These are phyloP conservation scores for Drosophila subpulchrella DNA, from an alignment of 1,140 invertebrate species.

Conservation along the genomic window DNA sequence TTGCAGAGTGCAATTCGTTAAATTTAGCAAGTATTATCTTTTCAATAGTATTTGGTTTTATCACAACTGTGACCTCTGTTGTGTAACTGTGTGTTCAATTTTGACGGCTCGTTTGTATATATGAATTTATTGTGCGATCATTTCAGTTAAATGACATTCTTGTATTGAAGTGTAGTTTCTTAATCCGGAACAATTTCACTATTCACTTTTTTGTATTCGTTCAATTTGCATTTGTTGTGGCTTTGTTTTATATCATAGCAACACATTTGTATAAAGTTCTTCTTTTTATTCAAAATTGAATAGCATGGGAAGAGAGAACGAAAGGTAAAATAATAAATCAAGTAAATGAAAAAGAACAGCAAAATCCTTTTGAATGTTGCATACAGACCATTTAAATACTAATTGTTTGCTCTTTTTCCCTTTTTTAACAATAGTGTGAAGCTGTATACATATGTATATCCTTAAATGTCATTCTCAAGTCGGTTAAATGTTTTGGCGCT, in stretches of 20 bases:
- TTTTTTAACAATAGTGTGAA: constrained; percentile 34
- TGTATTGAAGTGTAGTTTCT: neutral
- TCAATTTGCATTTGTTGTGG: constrained; percentile 66
- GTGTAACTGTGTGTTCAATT: constrained; percentile 15
- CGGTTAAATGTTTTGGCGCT: constrained; percentile 1
- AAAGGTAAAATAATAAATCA: neutral
- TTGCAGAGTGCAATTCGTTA: constrained; percentile 12
- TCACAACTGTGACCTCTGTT: constrained; percentile 14
- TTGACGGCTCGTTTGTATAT: constrained; percentile 16
- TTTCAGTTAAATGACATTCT: constrained; percentile 13
- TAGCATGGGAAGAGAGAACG: constrained; percentile 25
- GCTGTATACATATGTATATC: constrained; percentile 31
- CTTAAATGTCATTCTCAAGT: constrained; percentile 9
- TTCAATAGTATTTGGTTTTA: constrained; percentile 28
- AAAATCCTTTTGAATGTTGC: constrained; percentile 12
- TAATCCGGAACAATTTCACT: neutral
- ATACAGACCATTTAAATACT: constrained; percentile 34
- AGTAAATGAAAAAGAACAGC: neutral
- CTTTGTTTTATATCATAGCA: constrained; percentile 79
- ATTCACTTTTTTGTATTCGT: constrained; percentile 23
- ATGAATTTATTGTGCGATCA: constrained; percentile 13
- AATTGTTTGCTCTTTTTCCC: neutral
- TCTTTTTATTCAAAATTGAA: constrained; percentile 47
- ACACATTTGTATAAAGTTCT: constrained; percentile 78
- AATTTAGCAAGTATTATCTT: constrained; percentile 8